Evolutionary conservation across 2,113 vertebrate genomes (phyloP).

Genomic region (Girardinichthys multiradiatus): DNA sequence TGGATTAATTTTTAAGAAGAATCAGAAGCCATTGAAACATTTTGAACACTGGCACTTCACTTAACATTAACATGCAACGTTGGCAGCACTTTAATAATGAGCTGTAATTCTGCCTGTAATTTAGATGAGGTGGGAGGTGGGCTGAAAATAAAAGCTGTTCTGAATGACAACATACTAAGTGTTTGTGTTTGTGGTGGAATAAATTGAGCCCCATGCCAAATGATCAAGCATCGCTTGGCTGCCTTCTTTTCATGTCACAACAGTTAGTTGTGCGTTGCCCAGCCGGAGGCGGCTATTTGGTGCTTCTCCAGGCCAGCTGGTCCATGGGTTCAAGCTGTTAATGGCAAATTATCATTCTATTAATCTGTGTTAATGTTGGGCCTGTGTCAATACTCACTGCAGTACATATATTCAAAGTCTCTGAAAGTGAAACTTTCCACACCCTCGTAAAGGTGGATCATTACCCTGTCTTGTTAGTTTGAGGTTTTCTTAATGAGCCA

Average conservation of each 20-base stretch:
- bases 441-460: not conserved
- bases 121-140: constrained; percentile 8
- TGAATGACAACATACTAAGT: constrained; percentile 36
- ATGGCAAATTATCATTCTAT: constrained; percentile 52
- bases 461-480: not conserved
- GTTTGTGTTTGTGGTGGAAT: constrained; percentile 17
- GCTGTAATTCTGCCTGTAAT: constrained; percentile 3
- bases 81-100: constrained; percentile 2
- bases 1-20: not conserved
- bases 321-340: constrained; percentile 54
- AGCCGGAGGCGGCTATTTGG: constrained; percentile 42
- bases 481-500: not conserved
- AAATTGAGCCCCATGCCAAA: constrained; percentile 28
- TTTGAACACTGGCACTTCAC: constrained; percentile 1
- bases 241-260: constrained; percentile 28
- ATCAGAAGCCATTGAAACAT: not conserved
- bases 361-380: constrained; percentile 41
- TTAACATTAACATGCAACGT: not conserved
- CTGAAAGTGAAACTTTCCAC: not conserved
- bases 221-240: constrained; percentile 34
- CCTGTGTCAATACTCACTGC: constrained; percentile 20
- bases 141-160: constrained; percentile 17
- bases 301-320: constrained; percentile 59
- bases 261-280: constrained; percentile 43
- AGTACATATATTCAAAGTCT: constrained; percentile 6